Base-by-base conservation (phyloP, 1,140 invertebrate species). In the Drosophila serrata region DNA sequence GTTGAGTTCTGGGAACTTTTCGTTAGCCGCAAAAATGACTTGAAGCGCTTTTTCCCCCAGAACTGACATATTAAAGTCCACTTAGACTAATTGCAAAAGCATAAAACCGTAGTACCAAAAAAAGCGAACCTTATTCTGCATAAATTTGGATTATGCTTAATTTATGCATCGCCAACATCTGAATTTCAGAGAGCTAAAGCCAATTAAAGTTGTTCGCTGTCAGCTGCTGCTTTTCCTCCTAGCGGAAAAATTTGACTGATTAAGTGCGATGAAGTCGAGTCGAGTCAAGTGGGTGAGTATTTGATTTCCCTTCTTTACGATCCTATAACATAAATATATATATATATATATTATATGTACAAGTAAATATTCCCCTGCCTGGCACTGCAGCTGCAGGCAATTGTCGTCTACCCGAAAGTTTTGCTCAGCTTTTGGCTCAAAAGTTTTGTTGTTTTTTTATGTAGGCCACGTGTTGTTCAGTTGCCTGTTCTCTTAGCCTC, bases 11-110 rank as follows among this genome's bases (percentile, higher is more conserved):
- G 64, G 58, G 58, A 58, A 86, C 84, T 87, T 86, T 86, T 80
- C 68, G 80, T 51, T 61, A 79, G 69, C 84, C 84, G 72, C 84
- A 74, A 87, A 55, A 88, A 87, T 87, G 84, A 77, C 84, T 87
- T 88, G 72, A 58, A 87, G 63, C 80, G 35, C 61, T 79, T 87
- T 82, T 67, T 80, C 58, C 51, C n/a, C 46, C 33, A 51, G 27
- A 82, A 76, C 67, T 74, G 80, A 79, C 84, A 81, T 82, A 90
- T 88, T 88, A 88, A 88, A 84, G 80, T 80, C 77, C 85, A 84
- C 85, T 88, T 90, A 84, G 77, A 61, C 68, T 90, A 88, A 88
- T 88, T 88, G 84, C 81, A 90, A 79, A 86, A 77, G 42, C 49
- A 60, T 48, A 59, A 76, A 40, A 62, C 39, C 55, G 24, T n/a